Evolutionary conservation across 1,140 invertebrate genomes (phyloP).

Genomic region (Archivesica marissinica): DNA sequence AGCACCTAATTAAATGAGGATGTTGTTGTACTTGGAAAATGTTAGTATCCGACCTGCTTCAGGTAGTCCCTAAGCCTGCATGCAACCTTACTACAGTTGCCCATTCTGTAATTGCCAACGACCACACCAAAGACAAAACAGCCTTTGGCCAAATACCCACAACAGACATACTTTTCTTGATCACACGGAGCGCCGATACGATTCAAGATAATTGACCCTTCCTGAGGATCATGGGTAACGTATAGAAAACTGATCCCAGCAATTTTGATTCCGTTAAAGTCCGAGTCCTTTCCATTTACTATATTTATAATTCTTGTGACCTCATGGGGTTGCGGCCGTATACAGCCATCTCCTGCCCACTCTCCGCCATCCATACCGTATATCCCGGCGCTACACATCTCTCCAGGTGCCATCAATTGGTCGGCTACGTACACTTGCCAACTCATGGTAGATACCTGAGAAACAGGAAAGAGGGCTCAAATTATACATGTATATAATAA

Average conservation of each 20-base stretch:
- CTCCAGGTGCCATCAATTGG: conserved; percentile 47
- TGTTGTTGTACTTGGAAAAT: not conserved
- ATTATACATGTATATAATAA: not conserved
- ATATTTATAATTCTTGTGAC: conserved; percentile 47
- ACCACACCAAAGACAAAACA: conserved; percentile 46
- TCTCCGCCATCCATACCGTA: conserved; percentile 49
- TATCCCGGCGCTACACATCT: conserved; percentile 46
- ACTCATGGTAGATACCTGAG: conserved; percentile 37
- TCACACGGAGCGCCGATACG: conserved; percentile 38
- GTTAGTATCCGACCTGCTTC: conserved; percentile 53
- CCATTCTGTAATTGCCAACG: conserved; percentile 44
- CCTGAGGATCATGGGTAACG: conserved; percentile 34
- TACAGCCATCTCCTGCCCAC: conserved; percentile 32
- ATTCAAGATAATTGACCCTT: conserved; percentile 48
- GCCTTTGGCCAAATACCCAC: conserved; percentile 37
- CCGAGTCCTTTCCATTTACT: conserved; percentile 44
- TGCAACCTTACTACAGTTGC: conserved; percentile 50
- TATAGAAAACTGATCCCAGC: conserved; percentile 54
- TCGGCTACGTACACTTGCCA: conserved; percentile 52
- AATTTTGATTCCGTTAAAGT: conserved; percentile 57
- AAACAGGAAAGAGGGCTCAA: not conserved
- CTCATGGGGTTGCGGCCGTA: conserved; percentile 29
- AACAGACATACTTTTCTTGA: conserved; percentile 46
- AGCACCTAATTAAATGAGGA: conserved; percentile 17
- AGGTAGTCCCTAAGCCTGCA: conserved; percentile 53